Conservation (phyloP, 2,888 invertebrate genomes). For the Furcula furcula region DNA sequence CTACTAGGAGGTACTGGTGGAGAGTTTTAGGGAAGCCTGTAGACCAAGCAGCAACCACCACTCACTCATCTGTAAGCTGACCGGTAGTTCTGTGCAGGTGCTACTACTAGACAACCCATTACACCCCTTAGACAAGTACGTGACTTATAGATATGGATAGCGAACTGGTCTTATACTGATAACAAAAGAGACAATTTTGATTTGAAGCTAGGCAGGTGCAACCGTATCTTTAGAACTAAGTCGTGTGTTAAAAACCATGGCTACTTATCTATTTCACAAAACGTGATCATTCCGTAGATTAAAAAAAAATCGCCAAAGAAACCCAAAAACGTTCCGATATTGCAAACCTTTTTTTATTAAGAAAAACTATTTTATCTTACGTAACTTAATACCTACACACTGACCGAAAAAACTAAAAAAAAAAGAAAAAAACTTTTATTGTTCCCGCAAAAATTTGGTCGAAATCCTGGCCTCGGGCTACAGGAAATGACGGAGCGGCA, state of each 20-base stretch:
- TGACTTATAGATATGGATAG: no score
- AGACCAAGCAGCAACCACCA: no score
- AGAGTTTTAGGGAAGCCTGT: no score
- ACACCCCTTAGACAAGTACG: no score
- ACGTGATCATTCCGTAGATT: constrained; percentile 38
- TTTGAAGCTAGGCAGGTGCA: constrained; percentile 43
- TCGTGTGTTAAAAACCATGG: constrained; percentile 32
- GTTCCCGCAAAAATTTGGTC: constrained; percentile 68
- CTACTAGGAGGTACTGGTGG: no score
- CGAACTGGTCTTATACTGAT: no score
- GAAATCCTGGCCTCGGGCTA: constrained; percentile 58
- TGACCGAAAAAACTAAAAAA: constrained; percentile 69
- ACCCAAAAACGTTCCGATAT: constrained; percentile 41
- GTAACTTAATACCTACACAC: constrained; percentile 67
- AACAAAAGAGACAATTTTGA: no score
- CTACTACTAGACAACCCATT: no score
- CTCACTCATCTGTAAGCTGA: no score
- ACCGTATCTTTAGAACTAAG: constrained; percentile 16
- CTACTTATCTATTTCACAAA: constrained; percentile 46
- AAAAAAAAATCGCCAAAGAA: constrained; percentile 42
- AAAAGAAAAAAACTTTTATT: constrained; percentile 61
- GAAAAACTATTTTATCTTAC: constrained; percentile 50
- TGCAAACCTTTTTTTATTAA: constrained; percentile 46
- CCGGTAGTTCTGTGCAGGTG: no score
- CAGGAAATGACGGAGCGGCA: constrained; percentile 75